Evolutionary conservation across 2,888 invertebrate genomes (phyloP), one percentile per base, ranked within the genome.

Genomic region (Drosophila mimetica): DNA sequence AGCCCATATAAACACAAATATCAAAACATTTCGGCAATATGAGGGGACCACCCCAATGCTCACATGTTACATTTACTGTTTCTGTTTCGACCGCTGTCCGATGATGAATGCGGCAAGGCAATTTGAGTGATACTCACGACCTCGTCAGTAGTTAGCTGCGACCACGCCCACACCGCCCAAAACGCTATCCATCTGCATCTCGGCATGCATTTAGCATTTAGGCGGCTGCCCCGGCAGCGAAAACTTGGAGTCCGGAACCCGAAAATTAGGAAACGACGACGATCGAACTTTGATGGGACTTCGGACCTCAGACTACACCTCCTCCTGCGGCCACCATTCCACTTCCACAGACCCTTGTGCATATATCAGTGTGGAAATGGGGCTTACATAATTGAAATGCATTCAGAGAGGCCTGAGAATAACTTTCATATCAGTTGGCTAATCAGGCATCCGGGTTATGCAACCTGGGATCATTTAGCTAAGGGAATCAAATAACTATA

Each of bases 111-210:
- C 42, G 64, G 50, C 75, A 70, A 61, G 59, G 72, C 81, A 74
- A 79, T 76, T 82, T 76, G 74, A 79, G 72, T 77, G 80, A 85
- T 82, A 80, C 77, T 85, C 79, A 83, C 80, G 80, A 83, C 76
- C 85, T 81, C 80, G 79, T 74, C 78, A 71, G 71, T 71, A 64
- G 74, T 76, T 67, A 73, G 82, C 70, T 75, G 61, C 61, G 44
- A 55, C 59, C 77, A 75, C 79, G 79, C 79, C 79, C 67, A 65
- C 73, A 36, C 18, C 61, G 51, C 71, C 70, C 59, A 69, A 57
- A 75, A 60, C 42, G 58, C 61, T 75, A 77, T 75, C 74, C 77
- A 80, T 73, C 73, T 78, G 78, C 73, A 74, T 59, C 59, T 65
- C 28, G 44, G 44, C 66, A 41, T 66, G 66, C 57, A 57, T 74